Evolutionary conservation across 2,797 vertebrate genomes (phyloP).

Genomic region (Aulostomus chinensis): DNA sequence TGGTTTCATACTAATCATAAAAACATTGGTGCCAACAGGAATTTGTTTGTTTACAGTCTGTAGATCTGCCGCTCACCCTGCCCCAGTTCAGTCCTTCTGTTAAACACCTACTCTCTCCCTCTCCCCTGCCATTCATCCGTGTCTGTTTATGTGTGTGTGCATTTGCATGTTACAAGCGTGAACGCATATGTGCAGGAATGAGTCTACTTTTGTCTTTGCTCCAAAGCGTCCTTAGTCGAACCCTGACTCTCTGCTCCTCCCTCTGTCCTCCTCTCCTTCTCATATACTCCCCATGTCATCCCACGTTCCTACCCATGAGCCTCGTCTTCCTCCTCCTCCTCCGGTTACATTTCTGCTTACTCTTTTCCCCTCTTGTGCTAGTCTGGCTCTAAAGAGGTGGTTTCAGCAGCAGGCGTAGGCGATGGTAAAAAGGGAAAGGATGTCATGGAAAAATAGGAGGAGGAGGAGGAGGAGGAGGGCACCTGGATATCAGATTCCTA

Average conservation of each 20-base stretch:
- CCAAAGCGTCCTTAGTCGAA: slow-evolving; percentile 52
- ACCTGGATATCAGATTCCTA: slow-evolving; percentile 7
- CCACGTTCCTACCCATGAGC: slow-evolving; percentile 21
- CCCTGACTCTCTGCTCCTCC: slow-evolving; percentile 21
- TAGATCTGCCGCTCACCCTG: too few relatives aligned
- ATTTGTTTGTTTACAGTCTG: background rate
- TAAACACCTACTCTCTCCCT: too few relatives aligned
- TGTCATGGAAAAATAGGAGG: too few relatives aligned
- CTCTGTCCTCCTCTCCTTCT: slow-evolving; percentile 8
- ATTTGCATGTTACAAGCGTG: too few relatives aligned
- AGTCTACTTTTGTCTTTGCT: too few relatives aligned
- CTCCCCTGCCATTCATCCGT: background rate
- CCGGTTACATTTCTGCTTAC: background rate
- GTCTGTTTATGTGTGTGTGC: background rate
- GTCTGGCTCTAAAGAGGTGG: slow-evolving; percentile 12
- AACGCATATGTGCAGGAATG: background rate
- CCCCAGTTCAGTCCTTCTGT: too few relatives aligned
- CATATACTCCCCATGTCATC: slow-evolving; percentile 10
- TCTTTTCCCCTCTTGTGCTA: background rate
- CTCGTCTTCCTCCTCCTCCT: slow-evolving; percentile 16
- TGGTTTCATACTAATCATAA: slow-evolving; percentile 20
- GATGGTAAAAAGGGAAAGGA: background rate
- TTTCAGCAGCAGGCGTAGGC: background rate
- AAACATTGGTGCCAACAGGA: background rate
- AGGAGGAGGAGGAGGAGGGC: background rate